Percentiles rank a stretch among this genome's conserved stretches.
These are phyloP conservation scores for Deilephila porcellus DNA, from an alignment of 2,888 invertebrate genomes.

Conservation along the genomic window DNA sequence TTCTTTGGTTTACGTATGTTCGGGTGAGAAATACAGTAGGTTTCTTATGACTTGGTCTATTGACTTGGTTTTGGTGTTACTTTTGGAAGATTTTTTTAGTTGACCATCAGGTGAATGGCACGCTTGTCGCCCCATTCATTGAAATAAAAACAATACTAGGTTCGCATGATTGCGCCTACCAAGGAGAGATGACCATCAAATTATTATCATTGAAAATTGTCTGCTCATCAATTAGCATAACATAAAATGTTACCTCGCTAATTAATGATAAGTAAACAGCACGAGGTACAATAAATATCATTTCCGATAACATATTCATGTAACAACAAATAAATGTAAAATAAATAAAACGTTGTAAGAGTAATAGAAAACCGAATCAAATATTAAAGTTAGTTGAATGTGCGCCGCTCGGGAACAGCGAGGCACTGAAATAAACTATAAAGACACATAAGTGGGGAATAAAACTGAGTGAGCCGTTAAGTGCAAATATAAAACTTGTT, in stretches of 20 bases:
- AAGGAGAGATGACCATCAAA: too few relatives aligned
- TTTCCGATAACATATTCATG: neutral
- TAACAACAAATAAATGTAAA: neutral
- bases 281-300: too few relatives aligned
- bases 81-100: too few relatives aligned
- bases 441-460: slow-evolving; percentile 15
- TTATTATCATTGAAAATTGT: too few relatives aligned
- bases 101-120: too few relatives aligned
- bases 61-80: neutral
- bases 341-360: neutral
- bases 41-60: neutral
- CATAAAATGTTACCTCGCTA: too few relatives aligned
- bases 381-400: slow-evolving; percentile 14
- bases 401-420: neutral
- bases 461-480: slow-evolving; percentile 19
- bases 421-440: slow-evolving; percentile 18
- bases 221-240: too few relatives aligned
- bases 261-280: too few relatives aligned
- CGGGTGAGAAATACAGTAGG: neutral
- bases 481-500: slow-evolving; percentile 9
- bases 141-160: too few relatives aligned
- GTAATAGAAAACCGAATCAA: neutral
- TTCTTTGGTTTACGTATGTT: neutral
- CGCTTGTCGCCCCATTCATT: too few relatives aligned
- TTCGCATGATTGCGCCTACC: too few relatives aligned